Conservation (phyloP, 1,140 invertebrate genomes). For the Hestina assimilis region DNA sequence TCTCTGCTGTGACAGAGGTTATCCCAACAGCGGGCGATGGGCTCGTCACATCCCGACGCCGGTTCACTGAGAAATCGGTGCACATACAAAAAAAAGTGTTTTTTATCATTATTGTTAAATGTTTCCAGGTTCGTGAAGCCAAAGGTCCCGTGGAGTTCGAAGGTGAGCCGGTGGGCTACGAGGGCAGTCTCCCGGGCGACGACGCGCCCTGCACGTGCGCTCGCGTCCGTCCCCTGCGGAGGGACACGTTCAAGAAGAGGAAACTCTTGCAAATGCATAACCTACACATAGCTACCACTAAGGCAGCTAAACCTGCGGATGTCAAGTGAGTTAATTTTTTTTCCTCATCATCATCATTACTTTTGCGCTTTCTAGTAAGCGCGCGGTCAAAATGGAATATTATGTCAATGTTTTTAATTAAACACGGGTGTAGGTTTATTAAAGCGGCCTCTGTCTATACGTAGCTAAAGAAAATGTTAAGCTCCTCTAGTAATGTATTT, state of each 20-base stretch:
- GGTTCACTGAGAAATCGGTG: neutral
- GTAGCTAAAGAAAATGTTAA: no score
- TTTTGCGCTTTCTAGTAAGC: no score
- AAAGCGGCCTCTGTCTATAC: no score
- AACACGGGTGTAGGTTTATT: no score
- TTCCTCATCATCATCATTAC: neutral
- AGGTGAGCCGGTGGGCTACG: conserved; percentile 80
- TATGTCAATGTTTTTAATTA: no score
- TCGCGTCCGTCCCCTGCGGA: conserved; percentile 47
- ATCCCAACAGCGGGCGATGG: no score
- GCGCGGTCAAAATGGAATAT: no score
- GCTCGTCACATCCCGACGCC: no score
- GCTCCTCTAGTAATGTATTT: no score
- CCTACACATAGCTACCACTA: conserved; percentile 85
- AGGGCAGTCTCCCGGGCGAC: conserved; percentile 80
- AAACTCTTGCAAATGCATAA: conserved; percentile 86
- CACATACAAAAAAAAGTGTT: neutral
- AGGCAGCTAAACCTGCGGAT: conserved; percentile 83
- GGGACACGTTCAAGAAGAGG: conserved; percentile 85
- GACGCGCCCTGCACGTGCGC: conserved; percentile 46
- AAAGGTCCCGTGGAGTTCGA: conserved; percentile 65
- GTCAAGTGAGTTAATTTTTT: conserved; percentile 53
- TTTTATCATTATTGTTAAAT: conserved; percentile 30
- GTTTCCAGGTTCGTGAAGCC: conserved; percentile 59
- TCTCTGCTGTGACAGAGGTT: no score